Percentiles rank a stretch among this genome's conserved stretches.
phyloP scores from a whole-genome alignment of 2,797 vertebrate species.

The Lepilemur septentrionalis region DNA sequence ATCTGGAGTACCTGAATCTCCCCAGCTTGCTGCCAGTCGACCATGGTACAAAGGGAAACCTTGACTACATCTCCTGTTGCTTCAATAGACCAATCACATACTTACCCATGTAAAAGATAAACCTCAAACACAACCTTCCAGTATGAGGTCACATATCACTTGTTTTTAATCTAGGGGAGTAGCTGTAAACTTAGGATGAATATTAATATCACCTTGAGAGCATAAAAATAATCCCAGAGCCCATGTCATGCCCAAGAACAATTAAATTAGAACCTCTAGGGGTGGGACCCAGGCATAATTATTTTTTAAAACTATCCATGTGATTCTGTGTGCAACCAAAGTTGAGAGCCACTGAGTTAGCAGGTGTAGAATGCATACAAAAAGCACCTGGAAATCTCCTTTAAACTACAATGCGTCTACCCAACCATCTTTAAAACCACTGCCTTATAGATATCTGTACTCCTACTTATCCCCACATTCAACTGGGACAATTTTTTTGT shows the following conservation, averaged over 20 bases:
- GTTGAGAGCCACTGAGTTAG: background rate
- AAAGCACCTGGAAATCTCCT: background rate
- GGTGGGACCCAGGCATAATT: background rate
- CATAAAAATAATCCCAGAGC: background rate
- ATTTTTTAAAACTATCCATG: background rate
- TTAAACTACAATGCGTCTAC: background rate
- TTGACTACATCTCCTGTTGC: background rate
- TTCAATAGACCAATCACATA: background rate
- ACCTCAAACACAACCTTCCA: background rate
- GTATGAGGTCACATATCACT: background rate
- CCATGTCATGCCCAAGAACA: background rate
- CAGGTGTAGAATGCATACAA: background rate
- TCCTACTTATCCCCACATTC: background rate
- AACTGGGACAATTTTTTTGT: background rate
- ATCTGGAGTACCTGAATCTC: background rate
- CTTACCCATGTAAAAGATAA: background rate
- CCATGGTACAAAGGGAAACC: background rate
- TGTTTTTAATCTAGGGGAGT: background rate
- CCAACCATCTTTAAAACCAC: background rate
- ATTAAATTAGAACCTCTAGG: background rate
- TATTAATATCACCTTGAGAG: background rate
- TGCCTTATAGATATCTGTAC: background rate
- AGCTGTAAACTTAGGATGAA: background rate
- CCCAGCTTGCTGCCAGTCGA: background rate
- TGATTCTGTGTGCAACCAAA: background rate